phyloP scores from a whole-genome alignment of 2,888 invertebrate genomes.

The Apotomis betuletana region DNA sequence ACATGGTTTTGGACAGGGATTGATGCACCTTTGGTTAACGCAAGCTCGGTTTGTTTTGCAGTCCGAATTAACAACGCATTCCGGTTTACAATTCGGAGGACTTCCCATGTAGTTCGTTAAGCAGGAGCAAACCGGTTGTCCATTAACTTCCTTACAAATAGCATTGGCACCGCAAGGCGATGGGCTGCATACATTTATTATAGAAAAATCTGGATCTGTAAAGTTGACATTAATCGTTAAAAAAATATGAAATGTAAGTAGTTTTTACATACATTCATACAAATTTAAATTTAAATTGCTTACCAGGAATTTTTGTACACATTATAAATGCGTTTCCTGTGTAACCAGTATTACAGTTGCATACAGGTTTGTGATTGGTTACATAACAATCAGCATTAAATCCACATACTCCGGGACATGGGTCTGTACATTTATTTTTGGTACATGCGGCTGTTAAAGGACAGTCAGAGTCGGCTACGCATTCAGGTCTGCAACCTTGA shows the following conservation, averaged over 20 bases:
- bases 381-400: constrained; percentile 86
- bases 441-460: constrained; percentile 85
- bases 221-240: constrained; percentile 46
- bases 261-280: no score
- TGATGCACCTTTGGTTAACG: constrained; percentile 86
- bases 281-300: constrained; percentile 45
- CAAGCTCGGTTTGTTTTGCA: constrained; percentile 87
- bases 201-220: constrained; percentile 63
- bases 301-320: constrained; percentile 70
- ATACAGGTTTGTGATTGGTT: constrained; percentile 86
- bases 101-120: constrained; percentile 86
- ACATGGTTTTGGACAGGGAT: constrained; percentile 88
- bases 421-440: constrained; percentile 86
- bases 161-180: constrained; percentile 89
- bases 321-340: constrained; percentile 87
- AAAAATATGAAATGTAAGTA: constrained; percentile 3
- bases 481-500: constrained; percentile 88
- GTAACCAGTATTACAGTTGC: constrained; percentile 84
- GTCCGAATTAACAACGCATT: constrained; percentile 86
- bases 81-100: constrained; percentile 86
- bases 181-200: constrained; percentile 87
- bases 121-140: constrained; percentile 89
- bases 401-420: constrained; percentile 88
- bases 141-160: constrained; percentile 88
- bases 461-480: constrained; percentile 86